Base-by-base conservation (phyloP, 2,888 invertebrate genomes). In the Oligia fasciuncula region DNA sequence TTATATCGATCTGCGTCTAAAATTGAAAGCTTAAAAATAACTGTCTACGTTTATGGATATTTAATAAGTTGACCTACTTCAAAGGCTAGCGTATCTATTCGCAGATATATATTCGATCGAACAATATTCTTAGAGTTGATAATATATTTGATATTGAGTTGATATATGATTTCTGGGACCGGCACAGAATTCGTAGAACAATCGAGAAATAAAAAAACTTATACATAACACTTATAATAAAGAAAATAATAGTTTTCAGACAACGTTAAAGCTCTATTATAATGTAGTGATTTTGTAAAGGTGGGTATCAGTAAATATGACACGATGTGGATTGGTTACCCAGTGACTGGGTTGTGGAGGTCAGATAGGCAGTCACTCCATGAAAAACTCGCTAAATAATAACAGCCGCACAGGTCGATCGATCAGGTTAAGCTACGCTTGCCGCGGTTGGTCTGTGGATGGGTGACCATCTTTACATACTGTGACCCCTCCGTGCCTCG, bases 211-310 rank as follows among this genome's bases (percentile, higher is more conserved):
- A 73, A 66, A 71, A 49, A 60, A 63, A 79, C 79, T 75, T 86
- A 86, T 40, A 43, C 8, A 40, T 78, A 72, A 57, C 8, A 77
- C 77, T 74, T 63, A 73, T 4, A 63, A 0, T 70, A 75, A 76
- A 67, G 43, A 80, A 60, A 78, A 62, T 0, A 83, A 67, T 66
- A 11, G 35, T 77, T 63, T 72, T 77, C 13, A 85, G 73, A 79
- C n/a, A 79, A 81, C 60, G 40, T 89, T 88, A 88, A 88, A 88
- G 89, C 88, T 88, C 80, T 69, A 63, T 76, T 80, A 71, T 49
- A 80, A 75, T 81, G 75, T 80, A 77, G 65, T 88, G 87, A 88
- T 80, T 66, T 57, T 78, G 35, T 68, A 71, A 79, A 89, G 89
- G 88, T 88, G 88, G 89, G 87, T 74, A 35, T 62, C 23, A 19